Conservation (phyloP, 1,140 invertebrate species). For the Drosophila malerkotliana region DNA sequence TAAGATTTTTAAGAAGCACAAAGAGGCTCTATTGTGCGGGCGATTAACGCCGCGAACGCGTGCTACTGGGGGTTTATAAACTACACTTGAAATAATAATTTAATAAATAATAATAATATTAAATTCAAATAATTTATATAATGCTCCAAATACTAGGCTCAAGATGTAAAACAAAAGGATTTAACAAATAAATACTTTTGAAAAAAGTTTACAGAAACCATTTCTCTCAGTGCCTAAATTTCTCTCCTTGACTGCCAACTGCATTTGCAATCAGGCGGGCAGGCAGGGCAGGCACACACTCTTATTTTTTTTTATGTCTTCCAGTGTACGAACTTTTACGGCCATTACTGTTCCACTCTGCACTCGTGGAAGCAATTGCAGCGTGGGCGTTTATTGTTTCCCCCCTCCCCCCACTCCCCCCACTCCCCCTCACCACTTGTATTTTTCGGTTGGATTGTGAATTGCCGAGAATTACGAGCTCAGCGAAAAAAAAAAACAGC, state of each 20-base stretch:
- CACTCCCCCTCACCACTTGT: no score
- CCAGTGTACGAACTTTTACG: constrained; percentile 30
- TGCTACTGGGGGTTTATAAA: constrained; percentile 12
- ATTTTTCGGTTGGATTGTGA: constrained; percentile 1
- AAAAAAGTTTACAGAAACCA: no score
- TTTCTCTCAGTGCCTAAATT: constrained; percentile 6
- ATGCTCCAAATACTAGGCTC: no score
- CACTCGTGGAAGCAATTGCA: constrained; percentile 16
- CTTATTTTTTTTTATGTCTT: constrained; percentile 44
- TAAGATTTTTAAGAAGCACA: constrained; percentile 30
- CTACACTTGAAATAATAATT: neutral
- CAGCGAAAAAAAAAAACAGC: constrained; percentile 18
- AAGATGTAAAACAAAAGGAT: no score
- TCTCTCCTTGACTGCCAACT: constrained; percentile 15
- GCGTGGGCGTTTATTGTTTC: constrained; percentile 40
- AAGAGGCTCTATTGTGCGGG: constrained; percentile 51
- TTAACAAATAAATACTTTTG: no score
- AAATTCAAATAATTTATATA: no score
- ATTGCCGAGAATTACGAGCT: constrained; percentile 40
- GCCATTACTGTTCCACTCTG: constrained; percentile 17
- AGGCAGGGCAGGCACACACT: neutral
- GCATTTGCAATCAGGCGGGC: constrained; percentile 28
- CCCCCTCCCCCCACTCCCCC: no score
- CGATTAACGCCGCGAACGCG: constrained; percentile 41
- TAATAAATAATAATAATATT: neutral